phyloP scores from a whole-genome alignment of 2,888 invertebrate genomes.

The Acronicta psi region DNA sequence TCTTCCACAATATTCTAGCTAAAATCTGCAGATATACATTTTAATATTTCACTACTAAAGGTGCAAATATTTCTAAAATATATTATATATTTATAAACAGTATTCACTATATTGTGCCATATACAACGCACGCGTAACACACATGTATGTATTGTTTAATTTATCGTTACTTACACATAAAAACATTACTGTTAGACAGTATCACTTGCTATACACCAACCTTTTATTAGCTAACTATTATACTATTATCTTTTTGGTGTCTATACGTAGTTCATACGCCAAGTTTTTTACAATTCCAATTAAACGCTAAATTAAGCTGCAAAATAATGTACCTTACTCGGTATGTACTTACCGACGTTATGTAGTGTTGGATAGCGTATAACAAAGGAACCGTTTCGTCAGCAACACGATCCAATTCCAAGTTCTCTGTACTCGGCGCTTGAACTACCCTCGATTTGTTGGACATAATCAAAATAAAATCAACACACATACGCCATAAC shows the following conservation, averaged over 20 bases:
- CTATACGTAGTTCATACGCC: conserved; percentile 81
- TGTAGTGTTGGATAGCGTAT: conserved; percentile 22
- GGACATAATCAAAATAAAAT: conserved; percentile 80
- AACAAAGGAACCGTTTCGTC: conserved; percentile 16
- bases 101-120: conserved; percentile 84
- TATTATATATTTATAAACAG: conserved; percentile 84
- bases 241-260: conserved; percentile 79
- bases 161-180: conserved; percentile 81
- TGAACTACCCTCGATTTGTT: conserved; percentile 75
- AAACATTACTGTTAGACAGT: conserved; percentile 87
- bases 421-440: conserved; percentile 68
- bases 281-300: conserved; percentile 61
- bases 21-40: conserved; percentile 86
- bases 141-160: conserved; percentile 71
- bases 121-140: conserved; percentile 87
- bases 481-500: conserved; percentile 84
- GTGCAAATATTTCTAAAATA: conserved; percentile 89
- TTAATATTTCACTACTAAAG: conserved; percentile 86
- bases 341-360: conserved; percentile 24
- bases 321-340: conserved; percentile 43
- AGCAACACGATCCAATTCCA: conserved; percentile 22
- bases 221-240: conserved; percentile 78
- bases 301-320: conserved; percentile 51
- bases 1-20: conserved; percentile 77
- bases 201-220: conserved; percentile 84